Evolutionary conservation across 1,140 invertebrate species (phyloP), one percentile per base, ranked within the genome.

Genomic region (Halictus rubicundus): DNA sequence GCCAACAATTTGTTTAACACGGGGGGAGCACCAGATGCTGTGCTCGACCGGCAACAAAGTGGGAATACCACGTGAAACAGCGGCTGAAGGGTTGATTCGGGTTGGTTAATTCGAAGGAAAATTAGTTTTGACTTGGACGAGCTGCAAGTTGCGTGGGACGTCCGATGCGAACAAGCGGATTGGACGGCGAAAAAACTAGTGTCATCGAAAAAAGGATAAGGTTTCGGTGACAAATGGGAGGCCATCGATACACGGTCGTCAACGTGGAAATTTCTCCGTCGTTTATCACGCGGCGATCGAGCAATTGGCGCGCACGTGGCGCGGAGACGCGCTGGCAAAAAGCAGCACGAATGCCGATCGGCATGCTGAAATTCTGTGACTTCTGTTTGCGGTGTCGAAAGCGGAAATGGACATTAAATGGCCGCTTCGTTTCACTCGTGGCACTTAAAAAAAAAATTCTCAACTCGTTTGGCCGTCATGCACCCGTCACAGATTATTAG

Each of bases 171-270:
- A 71, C 76, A 72, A 42, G 68, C 59, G 46, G 49, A 39, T 52
- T 21, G 68, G 19, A 71, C 71, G 76, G 68, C 71, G 71, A 78
- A n/a, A n/a, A n/a, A n/a, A 42, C 68, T 19, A 25, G 27, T 64
- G 68, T 71, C 52, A 68, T 78, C 71, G 68, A 71, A 78, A n/a
- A 78, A 78, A 78, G 70, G 76, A 78, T 78, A 59, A 71, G 76
- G 60, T 78, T 54, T 78, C 59, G 42, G 23, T 78, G 76, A 78
- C 68, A 71, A 78, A 78, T 78, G 76, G 68, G 68, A 39, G 21
- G 23, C 46, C 76, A 71, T 78, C 76, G 76, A 54, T 78, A 46
- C 60, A 64, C 76, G 68, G 59, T 64, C 76, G 76, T 78, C 76
- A 71, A 59, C 68, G 25, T 52, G 76, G 68, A 80, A 80, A 80